Base-by-base conservation (phyloP, 1,140 invertebrate genomes). In the Dryas iulia region DNA sequence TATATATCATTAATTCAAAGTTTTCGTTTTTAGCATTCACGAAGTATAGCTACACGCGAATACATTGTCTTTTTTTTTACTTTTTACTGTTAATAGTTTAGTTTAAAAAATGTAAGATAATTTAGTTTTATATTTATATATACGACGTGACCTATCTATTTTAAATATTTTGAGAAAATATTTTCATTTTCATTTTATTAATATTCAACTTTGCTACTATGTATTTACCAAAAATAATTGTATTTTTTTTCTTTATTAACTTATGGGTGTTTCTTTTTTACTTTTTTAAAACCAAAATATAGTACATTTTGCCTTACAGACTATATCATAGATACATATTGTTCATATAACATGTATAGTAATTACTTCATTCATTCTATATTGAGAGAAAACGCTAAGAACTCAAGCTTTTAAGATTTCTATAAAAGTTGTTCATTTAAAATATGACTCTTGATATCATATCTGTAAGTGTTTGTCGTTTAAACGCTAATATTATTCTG, bases 381-480 rank as follows among this genome's bases (percentile, higher is more conserved):
- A 47, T 47, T 47, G 39, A 47, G 18, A 8, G 10, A 47, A 21
- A 47, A 18, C 21, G 39, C 39, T 47, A 47, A 8, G 18, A 47
- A 47, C 6, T 47, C 39, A 47, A 8, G 59, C 59, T 47, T 62
- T 62, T 26, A 30, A 62, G 24, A 28, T 52, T 52, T 62, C 39
- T 61, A 61, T 61, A 14, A 61, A 61, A 52, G 39, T 61, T 61
- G 23, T 24, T 60, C 14, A 2, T 60, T 31, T 47, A 61, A 24
- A 61, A 47, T 47, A 52, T 53, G 39, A 53, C 24, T 62, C 39
- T 62, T 62, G 24, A 26, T 24, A 28, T 62, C 59, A 53, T 39
- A 62, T 62, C 59, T 62, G 59, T 62, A 62, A 62, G 59, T 62
- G 28, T 62, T 62, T 62, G 59, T 62, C 6, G 33, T 14, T 35